phyloP scores from a whole-genome alignment of 1,140 invertebrate species.

The Ectropis grisescens region DNA sequence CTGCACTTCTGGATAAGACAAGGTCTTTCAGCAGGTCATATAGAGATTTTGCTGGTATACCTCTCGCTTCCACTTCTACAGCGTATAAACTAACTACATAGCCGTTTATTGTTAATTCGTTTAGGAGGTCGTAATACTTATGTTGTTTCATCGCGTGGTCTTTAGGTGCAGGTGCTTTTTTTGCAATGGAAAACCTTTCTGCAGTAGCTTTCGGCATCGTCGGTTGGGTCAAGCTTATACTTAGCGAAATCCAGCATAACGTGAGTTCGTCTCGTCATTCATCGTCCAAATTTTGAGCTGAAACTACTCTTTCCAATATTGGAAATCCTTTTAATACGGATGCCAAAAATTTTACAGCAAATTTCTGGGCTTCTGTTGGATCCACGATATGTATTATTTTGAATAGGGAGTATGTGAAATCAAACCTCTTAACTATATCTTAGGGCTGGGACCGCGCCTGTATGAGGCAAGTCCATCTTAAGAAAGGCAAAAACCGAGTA shows the following conservation, averaged over 20 bases:
- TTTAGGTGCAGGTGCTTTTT: too few relatives aligned
- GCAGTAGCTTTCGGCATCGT: not conserved
- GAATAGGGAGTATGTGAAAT: constrained; percentile 8
- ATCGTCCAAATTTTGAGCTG: not conserved
- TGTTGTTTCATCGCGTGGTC: too few relatives aligned
- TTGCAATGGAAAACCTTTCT: not conserved
- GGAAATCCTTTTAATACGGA: constrained; percentile 10
- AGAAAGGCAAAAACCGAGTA: constrained; percentile 23
- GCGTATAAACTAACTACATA: too few relatives aligned
- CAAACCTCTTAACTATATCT: constrained; percentile 11
- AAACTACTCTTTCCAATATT: not conserved
- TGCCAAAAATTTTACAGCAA: constrained; percentile 7
- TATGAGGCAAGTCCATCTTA: constrained; percentile 20
- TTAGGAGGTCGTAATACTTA: too few relatives aligned
- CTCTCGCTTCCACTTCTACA: too few relatives aligned
- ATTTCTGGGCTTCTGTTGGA: constrained; percentile 10
- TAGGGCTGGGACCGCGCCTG: constrained; percentile 39
- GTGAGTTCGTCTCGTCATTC: not conserved
- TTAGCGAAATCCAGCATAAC: not conserved
- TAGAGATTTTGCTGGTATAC: too few relatives aligned
- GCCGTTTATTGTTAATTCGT: too few relatives aligned
- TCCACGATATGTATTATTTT: constrained; percentile 5
- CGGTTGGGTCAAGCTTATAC: not conserved
- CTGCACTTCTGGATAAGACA: too few relatives aligned
- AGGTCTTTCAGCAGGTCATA: too few relatives aligned